A percentile compares a stretch with the other conserved stretches of the same genome.
Conservation (phyloP, 2,888 invertebrate genomes). For the Minunthozetes semirufus region DNA sequence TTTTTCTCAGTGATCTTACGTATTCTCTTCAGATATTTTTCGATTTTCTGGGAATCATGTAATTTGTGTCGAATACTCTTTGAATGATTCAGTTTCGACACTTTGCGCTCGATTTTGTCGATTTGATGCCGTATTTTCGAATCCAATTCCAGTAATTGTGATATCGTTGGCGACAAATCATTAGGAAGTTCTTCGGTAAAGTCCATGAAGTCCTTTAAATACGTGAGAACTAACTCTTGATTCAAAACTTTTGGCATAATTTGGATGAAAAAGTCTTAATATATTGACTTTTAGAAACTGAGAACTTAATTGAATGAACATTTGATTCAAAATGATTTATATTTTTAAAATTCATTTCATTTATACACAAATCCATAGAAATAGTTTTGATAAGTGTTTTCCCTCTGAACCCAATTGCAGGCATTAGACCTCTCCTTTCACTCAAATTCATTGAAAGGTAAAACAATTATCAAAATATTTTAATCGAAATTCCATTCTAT, state of each 20-base stretch:
- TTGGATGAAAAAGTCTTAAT: not conserved
- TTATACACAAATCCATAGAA: too few species aligned
- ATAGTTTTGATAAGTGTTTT: too few species aligned
- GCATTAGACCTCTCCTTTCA: too few species aligned
- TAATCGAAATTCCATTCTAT: too few species aligned
- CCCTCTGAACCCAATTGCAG: too few species aligned
- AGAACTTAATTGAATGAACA: too few species aligned
- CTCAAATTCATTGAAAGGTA: too few species aligned
- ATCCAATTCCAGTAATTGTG: not conserved
- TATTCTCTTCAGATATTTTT: not conserved
- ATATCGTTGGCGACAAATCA: slow-evolving; percentile 18
- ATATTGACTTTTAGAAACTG: not conserved
- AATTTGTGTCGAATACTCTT: not conserved
- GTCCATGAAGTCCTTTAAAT: not conserved
- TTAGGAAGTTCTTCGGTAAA: slow-evolving; percentile 5
- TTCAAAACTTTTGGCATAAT: not conserved
- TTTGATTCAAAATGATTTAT: too few species aligned
- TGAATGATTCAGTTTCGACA: not conserved
- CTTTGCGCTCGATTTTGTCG: not conserved
- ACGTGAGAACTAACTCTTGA: not conserved
- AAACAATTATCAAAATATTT: too few species aligned
- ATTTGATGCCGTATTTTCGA: not conserved
- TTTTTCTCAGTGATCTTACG: not conserved
- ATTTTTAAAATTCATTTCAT: too few species aligned
- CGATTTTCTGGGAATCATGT: not conserved